These are phyloP conservation scores for Amphiprion percula DNA, from an alignment of 2,113 vertebrate species.

Conservation along the genomic window DNA sequence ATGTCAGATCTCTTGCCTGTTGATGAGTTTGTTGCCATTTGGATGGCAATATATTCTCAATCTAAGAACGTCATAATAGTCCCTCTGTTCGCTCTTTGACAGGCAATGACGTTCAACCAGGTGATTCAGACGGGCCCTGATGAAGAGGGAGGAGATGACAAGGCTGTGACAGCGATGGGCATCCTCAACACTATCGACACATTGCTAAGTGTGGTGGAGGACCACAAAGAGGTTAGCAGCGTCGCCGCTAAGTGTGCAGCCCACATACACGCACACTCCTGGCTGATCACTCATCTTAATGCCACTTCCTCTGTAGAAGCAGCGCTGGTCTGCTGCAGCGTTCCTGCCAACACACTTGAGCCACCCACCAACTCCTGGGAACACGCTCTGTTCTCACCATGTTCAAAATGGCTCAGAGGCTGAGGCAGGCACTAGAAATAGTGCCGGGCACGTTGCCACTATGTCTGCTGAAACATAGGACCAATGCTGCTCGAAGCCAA, in stretches of 20 bases:
- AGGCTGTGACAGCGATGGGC: conserved; percentile 99
- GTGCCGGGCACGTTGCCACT: conserved; percentile 52
- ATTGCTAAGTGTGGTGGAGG: conserved; percentile 98
- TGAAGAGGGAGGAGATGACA: conserved; percentile 98
- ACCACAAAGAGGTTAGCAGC: conserved; percentile 95
- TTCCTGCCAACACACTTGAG: conserved; percentile 72
- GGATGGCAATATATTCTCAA: neutral
- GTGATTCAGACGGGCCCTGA: conserved; percentile 98
- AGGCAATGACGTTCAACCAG: conserved; percentile 99
- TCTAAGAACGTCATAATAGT: neutral
- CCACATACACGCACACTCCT: conserved; percentile 21
- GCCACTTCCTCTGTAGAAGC: conserved; percentile 65
- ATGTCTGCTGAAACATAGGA: conserved; percentile 50
- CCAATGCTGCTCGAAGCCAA: conserved; percentile 45
- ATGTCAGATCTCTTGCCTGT: neutral
- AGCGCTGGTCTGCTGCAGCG: conserved; percentile 56
- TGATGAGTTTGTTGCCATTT: neutral
- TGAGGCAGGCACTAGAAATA: conserved; percentile 73
- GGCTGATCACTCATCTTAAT: conserved; percentile 39
- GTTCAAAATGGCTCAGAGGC: conserved; percentile 71
- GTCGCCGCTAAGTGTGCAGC: conserved; percentile 28
- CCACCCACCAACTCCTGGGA: conserved; percentile 79
- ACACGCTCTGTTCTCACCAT: conserved; percentile 65
- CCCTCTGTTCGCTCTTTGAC: conserved; percentile 32
- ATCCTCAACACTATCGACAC: conserved; percentile 99